phyloP scores from a whole-genome alignment of 2,888 invertebrate species.

The Lepidonotus clava region DNA sequence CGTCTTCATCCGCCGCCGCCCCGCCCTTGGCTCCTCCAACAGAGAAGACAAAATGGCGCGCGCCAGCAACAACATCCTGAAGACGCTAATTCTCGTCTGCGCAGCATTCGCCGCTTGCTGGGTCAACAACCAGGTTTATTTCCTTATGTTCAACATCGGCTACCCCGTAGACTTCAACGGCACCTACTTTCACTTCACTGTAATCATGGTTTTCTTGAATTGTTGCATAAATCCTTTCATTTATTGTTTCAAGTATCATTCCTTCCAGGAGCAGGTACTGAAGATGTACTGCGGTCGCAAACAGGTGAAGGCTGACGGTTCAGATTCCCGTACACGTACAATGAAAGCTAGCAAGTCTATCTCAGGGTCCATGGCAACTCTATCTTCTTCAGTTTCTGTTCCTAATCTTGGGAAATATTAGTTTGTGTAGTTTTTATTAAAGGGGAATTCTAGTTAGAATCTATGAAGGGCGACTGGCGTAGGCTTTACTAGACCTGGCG shows the following conservation, averaged over 20 bases:
- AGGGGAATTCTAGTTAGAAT: no score
- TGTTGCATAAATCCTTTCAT: not conserved
- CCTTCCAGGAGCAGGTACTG: not conserved
- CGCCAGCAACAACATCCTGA: not conserved
- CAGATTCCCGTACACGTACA: no score
- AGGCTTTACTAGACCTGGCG: no score
- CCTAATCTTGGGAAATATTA: no score
- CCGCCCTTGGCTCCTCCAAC: not conserved
- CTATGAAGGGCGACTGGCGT: no score
- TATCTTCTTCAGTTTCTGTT: no score
- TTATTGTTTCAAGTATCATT: not conserved
- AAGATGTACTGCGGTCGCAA: no score
- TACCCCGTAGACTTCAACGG: not conserved
- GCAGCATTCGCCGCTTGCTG: not conserved
- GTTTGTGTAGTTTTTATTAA: no score
- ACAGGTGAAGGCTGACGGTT: no score
- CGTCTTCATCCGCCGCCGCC: not conserved
- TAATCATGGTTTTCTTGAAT: not conserved
- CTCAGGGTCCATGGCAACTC: no score
- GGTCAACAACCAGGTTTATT: not conserved
- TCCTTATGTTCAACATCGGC: not conserved
- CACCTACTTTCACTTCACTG: not conserved
- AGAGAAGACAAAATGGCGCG: not conserved
- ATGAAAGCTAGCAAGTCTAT: no score
- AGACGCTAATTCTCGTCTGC: not conserved